A percentile compares a stretch with the other conserved stretches of the same genome.
These are phyloP conservation scores for Alviniconcha strummeri DNA, from an alignment of 2,888 invertebrate genomes.

Conservation along the genomic window DNA sequence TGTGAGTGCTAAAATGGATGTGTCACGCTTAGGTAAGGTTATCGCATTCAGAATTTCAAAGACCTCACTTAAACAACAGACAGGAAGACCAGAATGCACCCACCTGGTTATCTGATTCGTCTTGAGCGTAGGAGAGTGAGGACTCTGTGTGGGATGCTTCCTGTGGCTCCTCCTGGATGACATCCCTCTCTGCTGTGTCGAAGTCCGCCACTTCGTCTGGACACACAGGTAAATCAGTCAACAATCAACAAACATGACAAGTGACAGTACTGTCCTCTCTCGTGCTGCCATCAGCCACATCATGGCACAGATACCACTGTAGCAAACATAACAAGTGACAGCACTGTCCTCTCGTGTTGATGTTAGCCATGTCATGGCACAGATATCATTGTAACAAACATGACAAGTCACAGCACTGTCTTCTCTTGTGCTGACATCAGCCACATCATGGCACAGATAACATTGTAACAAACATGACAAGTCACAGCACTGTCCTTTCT, in stretches of 20 bases:
- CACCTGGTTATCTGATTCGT: background rate
- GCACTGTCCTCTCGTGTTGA: background rate
- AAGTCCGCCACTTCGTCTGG: background rate
- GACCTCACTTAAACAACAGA: no score
- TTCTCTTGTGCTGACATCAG: no score
- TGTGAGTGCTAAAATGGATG: no score
- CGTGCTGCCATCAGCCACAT: no score
- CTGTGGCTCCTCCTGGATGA: constrained; percentile 1
- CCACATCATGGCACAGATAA: background rate
- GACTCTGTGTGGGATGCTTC: background rate
- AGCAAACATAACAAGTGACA: background rate
- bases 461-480: background rate
- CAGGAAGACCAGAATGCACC: no score
- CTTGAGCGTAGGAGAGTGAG: background rate
- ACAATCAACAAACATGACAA: background rate
- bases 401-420: no score
- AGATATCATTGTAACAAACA: background rate
- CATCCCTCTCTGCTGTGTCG: background rate
- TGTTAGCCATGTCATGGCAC: background rate
- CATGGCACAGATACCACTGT: background rate
- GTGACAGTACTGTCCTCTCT: background rate
- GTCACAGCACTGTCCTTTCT: background rate
- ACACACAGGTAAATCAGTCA: no score
- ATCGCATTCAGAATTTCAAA: no score
- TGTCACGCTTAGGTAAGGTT: no score